A percentile compares a stretch with the other conserved stretches of the same genome.
phyloP scores from a whole-genome alignment of 2,888 invertebrate species.

The Alloplasta piceator region DNA sequence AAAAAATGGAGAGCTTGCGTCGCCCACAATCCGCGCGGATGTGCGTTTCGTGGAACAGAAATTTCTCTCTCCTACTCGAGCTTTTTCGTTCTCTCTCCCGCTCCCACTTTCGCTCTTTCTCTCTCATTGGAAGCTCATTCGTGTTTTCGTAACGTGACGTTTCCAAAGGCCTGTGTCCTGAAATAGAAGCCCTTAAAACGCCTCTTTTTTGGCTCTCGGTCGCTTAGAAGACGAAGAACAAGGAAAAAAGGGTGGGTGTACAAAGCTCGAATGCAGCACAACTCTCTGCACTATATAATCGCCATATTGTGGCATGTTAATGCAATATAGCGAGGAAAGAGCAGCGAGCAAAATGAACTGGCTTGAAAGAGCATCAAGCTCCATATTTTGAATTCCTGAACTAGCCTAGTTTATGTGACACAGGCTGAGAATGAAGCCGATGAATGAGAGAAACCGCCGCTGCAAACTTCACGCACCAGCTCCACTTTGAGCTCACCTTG shows the following conservation, averaged over 20 bases:
- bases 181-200: constrained; percentile 60
- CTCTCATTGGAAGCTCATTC: constrained; percentile 19
- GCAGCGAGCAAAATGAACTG: constrained; percentile 5
- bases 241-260: constrained; percentile 1
- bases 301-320: not conserved
- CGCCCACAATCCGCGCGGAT: constrained; percentile 19
- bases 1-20: constrained; percentile 8
- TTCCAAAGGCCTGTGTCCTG: constrained; percentile 40
- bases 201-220: constrained; percentile 21
- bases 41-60: constrained; percentile 16
- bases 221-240: not conserved
- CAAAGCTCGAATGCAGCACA: constrained; percentile 39
- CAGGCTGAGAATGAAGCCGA: not conserved
- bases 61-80: not conserved
- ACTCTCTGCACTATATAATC: constrained; percentile 14
- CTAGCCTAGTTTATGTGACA: constrained; percentile 9
- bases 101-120: constrained; percentile 20
- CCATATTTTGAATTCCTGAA: constrained; percentile 17
- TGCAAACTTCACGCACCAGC: constrained; percentile 14
- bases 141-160: constrained; percentile 62
- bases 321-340: not conserved
- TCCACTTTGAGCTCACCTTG: constrained; percentile 40
- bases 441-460: not conserved
- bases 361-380: not conserved
- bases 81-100: not conserved